Percentiles rank a stretch among this genome's conserved stretches.
Evolutionary conservation across 2,888 invertebrate genomes (phyloP).

Genomic region (Drosophila meridiana): DNA sequence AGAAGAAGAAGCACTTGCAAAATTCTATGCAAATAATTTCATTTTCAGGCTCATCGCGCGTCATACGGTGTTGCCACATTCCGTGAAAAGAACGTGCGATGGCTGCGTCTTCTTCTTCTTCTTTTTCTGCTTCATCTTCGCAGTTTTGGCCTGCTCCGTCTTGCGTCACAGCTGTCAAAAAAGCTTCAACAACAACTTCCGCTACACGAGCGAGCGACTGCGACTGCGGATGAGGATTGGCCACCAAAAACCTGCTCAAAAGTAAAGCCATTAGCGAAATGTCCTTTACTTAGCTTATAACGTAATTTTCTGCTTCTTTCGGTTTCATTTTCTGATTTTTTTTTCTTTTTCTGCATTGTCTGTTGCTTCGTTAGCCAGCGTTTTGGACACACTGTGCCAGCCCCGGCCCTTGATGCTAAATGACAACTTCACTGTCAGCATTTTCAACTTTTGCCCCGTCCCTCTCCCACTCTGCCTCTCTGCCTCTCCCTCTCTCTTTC

Average conservation of each 20-base stretch:
- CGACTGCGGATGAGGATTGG: constrained; percentile 35
- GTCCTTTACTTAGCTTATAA: constrained; percentile 79
- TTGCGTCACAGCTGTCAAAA: constrained; percentile 64
- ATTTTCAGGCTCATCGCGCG: constrained; percentile 54
- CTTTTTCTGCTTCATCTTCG: background rate
- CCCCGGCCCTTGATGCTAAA: constrained; percentile 57
- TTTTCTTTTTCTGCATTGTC: constrained; percentile 55
- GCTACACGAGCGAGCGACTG: constrained; percentile 48
- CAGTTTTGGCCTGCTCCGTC: constrained; percentile 2
- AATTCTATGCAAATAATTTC: constrained; percentile 74
- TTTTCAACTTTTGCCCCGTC: constrained; percentile 64
- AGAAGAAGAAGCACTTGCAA: constrained; percentile 13
- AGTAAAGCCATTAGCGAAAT: constrained; percentile 79
- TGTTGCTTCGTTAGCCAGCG: constrained; percentile 70
- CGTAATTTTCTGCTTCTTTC: constrained; percentile 71
- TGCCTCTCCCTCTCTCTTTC: too few species aligned
- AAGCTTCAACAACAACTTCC: constrained; percentile 78
- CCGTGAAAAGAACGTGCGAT: constrained; percentile 40
- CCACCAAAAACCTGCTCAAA: constrained; percentile 60
- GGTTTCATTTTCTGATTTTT: constrained; percentile 1
- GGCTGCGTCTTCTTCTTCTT: constrained; percentile 13
- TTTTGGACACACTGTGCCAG: constrained; percentile 66
- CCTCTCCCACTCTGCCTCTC: background rate
- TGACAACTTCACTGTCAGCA: constrained; percentile 78
- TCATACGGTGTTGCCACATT: constrained; percentile 71